Percentiles rank a stretch among this genome's conserved stretches.
phyloP scores from a whole-genome alignment of 2,113 vertebrate genomes.

The Coracopsis vasa region DNA sequence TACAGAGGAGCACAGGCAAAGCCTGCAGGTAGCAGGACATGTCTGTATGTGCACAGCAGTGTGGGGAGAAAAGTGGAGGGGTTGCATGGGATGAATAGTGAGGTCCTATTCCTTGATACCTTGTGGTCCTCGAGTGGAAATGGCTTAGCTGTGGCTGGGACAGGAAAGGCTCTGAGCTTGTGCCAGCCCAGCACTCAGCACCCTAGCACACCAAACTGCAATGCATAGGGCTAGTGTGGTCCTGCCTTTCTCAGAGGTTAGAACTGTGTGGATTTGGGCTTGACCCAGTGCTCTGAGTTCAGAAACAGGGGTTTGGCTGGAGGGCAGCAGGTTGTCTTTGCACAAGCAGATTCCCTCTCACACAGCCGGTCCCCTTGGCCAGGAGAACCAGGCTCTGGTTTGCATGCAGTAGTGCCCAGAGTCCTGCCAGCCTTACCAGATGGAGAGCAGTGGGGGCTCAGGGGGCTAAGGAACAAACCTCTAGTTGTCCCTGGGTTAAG shows the following conservation, averaged over 20 bases:
- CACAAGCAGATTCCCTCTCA: not conserved
- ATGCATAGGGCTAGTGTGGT: not conserved
- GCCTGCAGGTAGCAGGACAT: not conserved
- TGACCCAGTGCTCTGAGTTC: not conserved
- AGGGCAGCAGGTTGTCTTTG: not conserved
- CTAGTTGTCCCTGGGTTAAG: not conserved
- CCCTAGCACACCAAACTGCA: not conserved
- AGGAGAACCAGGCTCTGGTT: not conserved
- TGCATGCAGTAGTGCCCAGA: not conserved
- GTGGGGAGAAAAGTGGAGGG: not conserved
- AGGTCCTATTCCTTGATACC: not conserved
- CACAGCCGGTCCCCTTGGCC: not conserved
- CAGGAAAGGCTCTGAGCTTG: not conserved
- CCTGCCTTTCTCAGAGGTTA: not conserved
- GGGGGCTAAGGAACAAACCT: not conserved
- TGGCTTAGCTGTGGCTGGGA: not conserved
- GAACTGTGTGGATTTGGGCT: not conserved
- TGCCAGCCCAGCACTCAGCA: not conserved
- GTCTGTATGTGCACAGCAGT: not conserved
- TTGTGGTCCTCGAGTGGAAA: accelerated
- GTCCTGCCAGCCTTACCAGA: not conserved
- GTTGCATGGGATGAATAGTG: not conserved
- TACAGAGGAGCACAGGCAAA: not conserved
- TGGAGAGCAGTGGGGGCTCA: not conserved
- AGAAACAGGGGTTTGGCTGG: not conserved